Percentiles rank a stretch among this genome's conserved stretches.
Conservation (phyloP, 2,888 invertebrate species). For the Antheraea yamamai region DNA sequence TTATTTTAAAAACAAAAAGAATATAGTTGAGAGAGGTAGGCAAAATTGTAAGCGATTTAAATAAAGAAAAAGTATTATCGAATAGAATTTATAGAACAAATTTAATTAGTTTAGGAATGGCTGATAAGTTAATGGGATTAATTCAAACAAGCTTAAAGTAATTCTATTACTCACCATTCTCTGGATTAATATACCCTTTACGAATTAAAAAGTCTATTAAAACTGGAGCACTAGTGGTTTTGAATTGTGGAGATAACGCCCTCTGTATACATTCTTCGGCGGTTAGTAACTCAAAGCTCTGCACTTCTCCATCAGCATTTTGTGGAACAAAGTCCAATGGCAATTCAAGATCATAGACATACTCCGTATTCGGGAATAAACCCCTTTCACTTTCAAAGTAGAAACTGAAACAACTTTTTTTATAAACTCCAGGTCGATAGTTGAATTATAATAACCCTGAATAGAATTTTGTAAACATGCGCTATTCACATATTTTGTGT, state of each 20-base stretch:
- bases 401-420: slow-evolving; percentile 81
- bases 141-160: neutral
- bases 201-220: slow-evolving; percentile 95
- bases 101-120: too few relatives aligned
- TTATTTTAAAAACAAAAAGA: too few relatives aligned
- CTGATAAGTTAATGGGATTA: too few relatives aligned
- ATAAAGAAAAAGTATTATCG: too few relatives aligned
- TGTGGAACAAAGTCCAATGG: slow-evolving; percentile 95
- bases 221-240: slow-evolving; percentile 96
- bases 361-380: slow-evolving; percentile 96
- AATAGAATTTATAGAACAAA: too few relatives aligned
- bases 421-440: neutral
- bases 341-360: slow-evolving; percentile 95
- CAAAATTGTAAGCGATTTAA: too few relatives aligned
- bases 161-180: slow-evolving; percentile 85
- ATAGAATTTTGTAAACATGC: too few relatives aligned
- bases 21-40: too few relatives aligned
- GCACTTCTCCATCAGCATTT: slow-evolving; percentile 97
- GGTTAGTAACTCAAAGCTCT: slow-evolving; percentile 92
- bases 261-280: slow-evolving; percentile 91
- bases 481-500: too few relatives aligned
- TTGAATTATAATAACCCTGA: neutral
- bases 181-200: slow-evolving; percentile 93
- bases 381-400: slow-evolving; percentile 97
- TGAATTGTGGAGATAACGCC: slow-evolving; percentile 92